Evolutionary conservation across 2,797 vertebrate species (phyloP), one percentile per base, ranked within the genome.

Genomic region (Austrolebias charrua): DNA sequence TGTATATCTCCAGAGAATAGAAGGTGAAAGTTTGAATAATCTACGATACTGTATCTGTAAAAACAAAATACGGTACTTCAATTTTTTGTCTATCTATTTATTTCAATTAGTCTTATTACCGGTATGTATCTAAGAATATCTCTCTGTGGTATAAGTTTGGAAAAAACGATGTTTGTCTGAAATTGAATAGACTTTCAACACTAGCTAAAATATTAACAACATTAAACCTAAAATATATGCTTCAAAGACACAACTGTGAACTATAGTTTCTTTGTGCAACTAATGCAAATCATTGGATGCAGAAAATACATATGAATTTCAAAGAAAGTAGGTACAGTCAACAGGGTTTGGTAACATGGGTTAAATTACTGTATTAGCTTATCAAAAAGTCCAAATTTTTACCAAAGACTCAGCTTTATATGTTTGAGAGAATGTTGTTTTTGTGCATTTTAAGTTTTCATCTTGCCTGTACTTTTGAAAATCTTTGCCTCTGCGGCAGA

Each of bases 171-270:
- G 31, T 71, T 55, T 57, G 45, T 73, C 78, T 61, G 45, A 72
- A 71, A 78, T 62, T 2, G 58, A 52, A 79, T 82, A 79, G 28
- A 50, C 71, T 78, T 79, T 81, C 63, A 82, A 67, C 58, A 60
- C 14, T 20, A 45, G 46, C 43, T 47, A 16, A 19, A 53, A 62
- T 63, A 51, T 71, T 81, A 66, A 61, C 76, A 19, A 60, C 4
- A 2, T 24, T 24, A 24, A 24, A 24, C 3, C 24, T 24, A 24
- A 24, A 24, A 24, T 24, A n/a, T n/a, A 9, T 0, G 9, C 24
- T 63, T 63, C 45, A 63, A 29, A 56, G 56, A 53, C 20, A 40
- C 42, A 50, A 5, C 42, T 57, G 24, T 60, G n/a, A n/a, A 47
- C 53, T 45, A 35, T 18, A 12, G n/a, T 52, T 75, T 59, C 11